Base-by-base conservation (phyloP, 2,113 vertebrate species). In the Salminus brasiliensis region DNA sequence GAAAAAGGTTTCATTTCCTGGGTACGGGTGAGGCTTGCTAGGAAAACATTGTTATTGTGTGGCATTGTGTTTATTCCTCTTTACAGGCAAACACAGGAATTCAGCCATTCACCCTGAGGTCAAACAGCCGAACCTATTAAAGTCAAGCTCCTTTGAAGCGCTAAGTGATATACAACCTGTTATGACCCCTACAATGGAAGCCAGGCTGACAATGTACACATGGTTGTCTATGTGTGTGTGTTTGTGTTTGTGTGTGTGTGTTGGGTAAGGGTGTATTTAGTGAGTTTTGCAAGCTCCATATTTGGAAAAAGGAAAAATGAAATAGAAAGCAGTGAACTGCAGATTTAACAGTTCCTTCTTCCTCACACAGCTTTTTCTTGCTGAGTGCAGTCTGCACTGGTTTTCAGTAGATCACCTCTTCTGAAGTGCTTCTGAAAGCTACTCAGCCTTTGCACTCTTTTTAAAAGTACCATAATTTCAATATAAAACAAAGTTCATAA, bases 141-240 rank as follows among this genome's bases (percentile, higher is more conserved):
- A 81, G 89, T 86, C 86, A 85, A 3, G 25, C 27, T 68, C 66
- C 87, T 91, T 92, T 93, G 87, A 93, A 89, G 89, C 66, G 65
- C 72, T 89, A 88, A 93, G 89, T 91, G 92, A 92, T 91, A 87
- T 91, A 90, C 87, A 90, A 53, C 88, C 77, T 88, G 87, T 85
- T 88, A 83, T 85, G 88, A 84, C 82, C 87, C 79, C 80, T 75
- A 52, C 78, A 85, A 79, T 88, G 80, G 80, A 85, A 84, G 81
- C 65, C 77, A 82, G 49, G 67, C 67, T 67, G 32, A 75, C 73
- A 78, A 85, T 77, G 80, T 76, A 52, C 62, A 63, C 55, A 68
- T 71, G 65, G 13, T 32, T 41, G 65, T 39, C 23, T 29, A 10
- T 60, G 57, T 57, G 53, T 57, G n/a, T 25, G n/a, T 11, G 60